Conservation (phyloP, 2,797 vertebrate genomes). For the Microctenopoma lineatum region DNA sequence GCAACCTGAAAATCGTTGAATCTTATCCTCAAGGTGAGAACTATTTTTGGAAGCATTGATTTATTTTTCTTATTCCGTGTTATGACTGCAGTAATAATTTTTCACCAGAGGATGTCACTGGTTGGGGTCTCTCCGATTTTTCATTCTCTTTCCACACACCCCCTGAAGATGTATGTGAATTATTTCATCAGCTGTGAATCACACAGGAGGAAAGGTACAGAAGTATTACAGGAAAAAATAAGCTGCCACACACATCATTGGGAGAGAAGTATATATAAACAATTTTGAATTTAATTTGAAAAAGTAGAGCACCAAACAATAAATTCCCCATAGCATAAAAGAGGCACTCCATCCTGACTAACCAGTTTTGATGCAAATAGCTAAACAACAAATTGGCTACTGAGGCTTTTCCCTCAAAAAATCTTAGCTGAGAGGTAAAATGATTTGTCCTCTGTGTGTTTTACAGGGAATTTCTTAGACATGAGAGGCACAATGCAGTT, state of each 20-base stretch:
- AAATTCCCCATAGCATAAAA: slow-evolving; percentile 78
- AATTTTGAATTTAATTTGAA: slow-evolving; percentile 79
- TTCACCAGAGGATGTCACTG: slow-evolving; percentile 70
- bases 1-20: slow-evolving; percentile 41
- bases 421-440: slow-evolving; percentile 74
- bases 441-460: slow-evolving; percentile 73
- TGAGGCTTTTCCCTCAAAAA: slow-evolving; percentile 56
- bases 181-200: slow-evolving; percentile 26
- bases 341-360: slow-evolving; percentile 77
- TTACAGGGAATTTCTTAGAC: slow-evolving; percentile 73
- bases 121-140: slow-evolving; percentile 26
- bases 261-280: slow-evolving; percentile 77
- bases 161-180: slow-evolving; percentile 44
- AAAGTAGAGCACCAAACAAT: slow-evolving; percentile 84
- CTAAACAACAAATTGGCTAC: slow-evolving; percentile 78
- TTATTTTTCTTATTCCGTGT: slow-evolving; percentile 52
- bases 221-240: slow-evolving; percentile 47
- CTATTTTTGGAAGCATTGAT: slow-evolving; percentile 74
- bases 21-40: slow-evolving; percentile 66
- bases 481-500: slow-evolving; percentile 82
- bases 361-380: slow-evolving; percentile 72
- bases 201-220: slow-evolving; percentile 22
- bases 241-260: slow-evolving; percentile 67
- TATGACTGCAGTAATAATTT: slow-evolving; percentile 64
- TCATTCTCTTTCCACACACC: slow-evolving; percentile 1